These are phyloP conservation scores for Caenorhabditis virilis DNA, from an alignment of 2,888 invertebrate species.

Conservation along the genomic window DNA sequence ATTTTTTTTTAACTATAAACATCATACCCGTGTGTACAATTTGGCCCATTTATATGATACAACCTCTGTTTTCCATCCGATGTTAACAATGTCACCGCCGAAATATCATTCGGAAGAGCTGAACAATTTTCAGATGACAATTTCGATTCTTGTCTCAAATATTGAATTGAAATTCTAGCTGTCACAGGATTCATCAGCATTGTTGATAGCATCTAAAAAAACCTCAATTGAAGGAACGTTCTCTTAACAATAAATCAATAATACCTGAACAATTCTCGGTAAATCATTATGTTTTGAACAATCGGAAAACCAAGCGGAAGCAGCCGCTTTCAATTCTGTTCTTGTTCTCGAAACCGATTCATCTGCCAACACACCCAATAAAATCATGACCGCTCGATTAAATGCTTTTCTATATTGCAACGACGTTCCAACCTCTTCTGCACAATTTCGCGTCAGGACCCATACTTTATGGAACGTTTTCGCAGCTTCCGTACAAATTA, in stretches of 20 bases:
- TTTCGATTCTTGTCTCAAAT: slow-evolving; percentile 48
- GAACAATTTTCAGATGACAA: slow-evolving; percentile 49
- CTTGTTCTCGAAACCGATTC: slow-evolving; percentile 54
- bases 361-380: slow-evolving; percentile 64
- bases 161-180: slow-evolving; percentile 80
- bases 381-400: slow-evolving; percentile 63
- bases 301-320: slow-evolving; percentile 80
- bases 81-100: slow-evolving; percentile 57
- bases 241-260: no score
- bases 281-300: slow-evolving; percentile 79
- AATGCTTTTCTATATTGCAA: slow-evolving; percentile 54
- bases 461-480: slow-evolving; percentile 62
- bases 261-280: slow-evolving; percentile 80
- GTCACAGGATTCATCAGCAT: slow-evolving; percentile 82
- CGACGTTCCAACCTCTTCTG: slow-evolving; percentile 39
- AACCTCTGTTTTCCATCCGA: slow-evolving; percentile 59
- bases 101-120: slow-evolving; percentile 50
- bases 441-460: slow-evolving; percentile 53
- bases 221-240: no score
- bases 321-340: slow-evolving; percentile 70
- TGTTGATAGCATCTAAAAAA: slow-evolving; percentile 70
- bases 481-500: slow-evolving; percentile 55
- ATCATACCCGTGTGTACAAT: slow-evolving; percentile 11
- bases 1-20: background rate
- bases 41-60: slow-evolving; percentile 56